Percentiles rank a stretch among this genome's conserved stretches.
Evolutionary conservation across 2,888 invertebrate species (phyloP).

Genomic region (Tanaodytes sp.): DNA sequence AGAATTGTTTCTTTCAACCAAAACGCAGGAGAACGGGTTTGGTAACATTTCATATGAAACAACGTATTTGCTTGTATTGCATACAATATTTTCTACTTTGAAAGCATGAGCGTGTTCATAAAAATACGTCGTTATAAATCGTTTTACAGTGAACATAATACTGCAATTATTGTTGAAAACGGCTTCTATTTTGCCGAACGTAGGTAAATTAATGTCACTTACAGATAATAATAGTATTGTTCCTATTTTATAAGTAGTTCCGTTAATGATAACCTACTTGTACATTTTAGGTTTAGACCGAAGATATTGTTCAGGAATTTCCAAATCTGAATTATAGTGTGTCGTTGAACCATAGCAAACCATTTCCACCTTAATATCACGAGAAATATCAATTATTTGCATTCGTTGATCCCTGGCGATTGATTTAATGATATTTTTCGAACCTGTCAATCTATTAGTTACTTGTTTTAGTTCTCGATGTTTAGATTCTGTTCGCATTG

Average conservation of each 20-base stretch:
- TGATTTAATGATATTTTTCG: background rate
- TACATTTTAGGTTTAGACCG: background rate
- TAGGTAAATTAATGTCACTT: background rate
- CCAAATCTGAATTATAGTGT: background rate
- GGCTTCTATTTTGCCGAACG: background rate
- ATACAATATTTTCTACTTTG: background rate
- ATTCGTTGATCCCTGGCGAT: background rate
- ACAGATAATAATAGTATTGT: background rate
- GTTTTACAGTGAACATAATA: background rate
- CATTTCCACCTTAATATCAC: background rate
- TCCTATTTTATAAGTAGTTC: background rate
- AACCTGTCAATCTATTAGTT: background rate
- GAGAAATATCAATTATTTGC: background rate
- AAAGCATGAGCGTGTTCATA: background rate
- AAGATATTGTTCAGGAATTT: background rate
- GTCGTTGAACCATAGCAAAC: background rate
- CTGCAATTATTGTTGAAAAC: background rate
- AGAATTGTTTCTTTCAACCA: background rate
- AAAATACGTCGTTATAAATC: background rate
- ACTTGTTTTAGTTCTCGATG: constrained; percentile 1
- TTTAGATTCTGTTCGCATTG: constrained; percentile 4
- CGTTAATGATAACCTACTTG: background rate
- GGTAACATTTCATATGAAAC: background rate
- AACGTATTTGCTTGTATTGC: background rate
- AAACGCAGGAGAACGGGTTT: background rate